These are phyloP conservation scores for Scelioninae gen. 2 DNA, from an alignment of 2,888 invertebrate genomes.

Conservation along the genomic window DNA sequence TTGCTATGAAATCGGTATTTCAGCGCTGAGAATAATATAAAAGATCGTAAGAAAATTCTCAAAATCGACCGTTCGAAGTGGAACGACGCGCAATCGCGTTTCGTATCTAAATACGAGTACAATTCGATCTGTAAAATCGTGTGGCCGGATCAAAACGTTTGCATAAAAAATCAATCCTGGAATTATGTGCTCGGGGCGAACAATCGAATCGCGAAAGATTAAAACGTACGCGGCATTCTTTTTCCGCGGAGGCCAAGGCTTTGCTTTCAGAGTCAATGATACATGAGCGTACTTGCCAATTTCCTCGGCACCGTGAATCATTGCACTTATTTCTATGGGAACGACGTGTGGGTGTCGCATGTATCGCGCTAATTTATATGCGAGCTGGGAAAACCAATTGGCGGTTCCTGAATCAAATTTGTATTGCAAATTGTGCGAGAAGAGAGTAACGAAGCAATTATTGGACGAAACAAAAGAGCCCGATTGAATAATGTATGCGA, in stretches of 20 bases:
- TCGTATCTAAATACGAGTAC: too few relatives aligned
- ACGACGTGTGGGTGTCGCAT: constrained; percentile 37
- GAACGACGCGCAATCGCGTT: too few relatives aligned
- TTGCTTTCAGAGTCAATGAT: constrained; percentile 49
- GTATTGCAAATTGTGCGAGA: constrained; percentile 18
- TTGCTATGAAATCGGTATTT: too few relatives aligned
- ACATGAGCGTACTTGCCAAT: constrained; percentile 29
- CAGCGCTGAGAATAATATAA: too few relatives aligned
- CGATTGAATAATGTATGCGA: constrained; percentile 8
- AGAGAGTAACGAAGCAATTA: not conserved
- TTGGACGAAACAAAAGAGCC: constrained; percentile 14
- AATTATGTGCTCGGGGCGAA: constrained; percentile 10
- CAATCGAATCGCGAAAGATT: constrained; percentile 20
- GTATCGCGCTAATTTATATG: constrained; percentile 32
- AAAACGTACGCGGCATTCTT: constrained; percentile 20
- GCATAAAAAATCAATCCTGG: too few relatives aligned
- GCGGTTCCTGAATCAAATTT: constrained; percentile 24
- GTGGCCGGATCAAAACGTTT: too few relatives aligned
- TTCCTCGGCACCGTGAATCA: constrained; percentile 32
- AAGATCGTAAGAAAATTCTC: too few relatives aligned
- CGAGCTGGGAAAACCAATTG: constrained; percentile 23
- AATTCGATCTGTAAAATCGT: too few relatives aligned
- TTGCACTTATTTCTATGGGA: constrained; percentile 45
- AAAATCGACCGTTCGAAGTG: too few relatives aligned
- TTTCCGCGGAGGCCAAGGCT: constrained; percentile 57